Base-by-base conservation (phyloP, 1,140 invertebrate species). In the Brachionus angularis region DNA sequence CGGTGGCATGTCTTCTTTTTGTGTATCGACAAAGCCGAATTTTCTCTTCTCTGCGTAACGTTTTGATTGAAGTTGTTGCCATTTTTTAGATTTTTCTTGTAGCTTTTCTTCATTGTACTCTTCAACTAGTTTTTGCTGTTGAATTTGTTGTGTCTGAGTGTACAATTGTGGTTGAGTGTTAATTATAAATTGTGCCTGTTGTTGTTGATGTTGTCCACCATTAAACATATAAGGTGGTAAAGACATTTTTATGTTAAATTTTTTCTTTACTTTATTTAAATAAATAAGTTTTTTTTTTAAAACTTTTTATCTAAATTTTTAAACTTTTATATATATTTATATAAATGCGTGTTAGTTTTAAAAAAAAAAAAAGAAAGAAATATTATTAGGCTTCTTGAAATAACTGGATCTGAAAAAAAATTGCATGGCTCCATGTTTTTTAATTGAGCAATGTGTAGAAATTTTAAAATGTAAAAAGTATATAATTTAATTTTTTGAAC, bases 1-100 rank as follows among this genome's bases (percentile, higher is more conserved):
- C 0, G 96, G 93, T 25, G 96, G 96, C 94, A 98, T 98, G 74
- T 98, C 94, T 81, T 98, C 96, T 81, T 98, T 99, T 78, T 98
- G 95, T 0, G 93, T 91, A 84, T 99, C 96, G 2, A 97, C 90
- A 84, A 97, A 98, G 3, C 96, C 96, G 83, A 98, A 96, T 79
- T 98, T 98, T 53, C 94, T 84, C 78, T 98, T 98, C 75, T 98
- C 95, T 0, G 93, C 89, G 83, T 97, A 98, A 42, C 95, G 85
- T 80, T 98, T 98, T 25, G 91, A 90, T 81, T 98, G 96, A 2
- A 98, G 82, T 79, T 98, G 94, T 77, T 96, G 91, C 96, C 96
- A 99, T 87, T 98, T 97, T 82, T 91, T 87, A 27, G 92, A 90
- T 89, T 71, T 71, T 27, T 71, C 62, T 27, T 34, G 14, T 18